phyloP scores from a whole-genome alignment of 2,888 invertebrate genomes.

The Spilarctia lutea region DNA sequence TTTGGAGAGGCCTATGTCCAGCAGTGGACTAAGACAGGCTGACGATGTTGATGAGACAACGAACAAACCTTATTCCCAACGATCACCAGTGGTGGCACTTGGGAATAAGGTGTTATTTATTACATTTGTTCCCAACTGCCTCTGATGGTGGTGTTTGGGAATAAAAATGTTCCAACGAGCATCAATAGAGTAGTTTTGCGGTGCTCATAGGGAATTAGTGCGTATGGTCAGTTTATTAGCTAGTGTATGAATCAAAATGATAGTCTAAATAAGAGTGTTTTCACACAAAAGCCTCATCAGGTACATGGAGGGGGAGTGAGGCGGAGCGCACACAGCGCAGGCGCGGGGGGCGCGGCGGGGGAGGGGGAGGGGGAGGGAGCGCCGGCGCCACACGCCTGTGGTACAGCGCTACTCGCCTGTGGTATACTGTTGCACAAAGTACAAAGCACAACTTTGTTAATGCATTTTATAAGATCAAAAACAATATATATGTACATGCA shows the following conservation, averaged over 20 bases:
- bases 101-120: too few relatives aligned
- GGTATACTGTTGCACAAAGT: not conserved
- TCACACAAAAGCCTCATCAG: constrained; percentile 35
- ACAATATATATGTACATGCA: not conserved
- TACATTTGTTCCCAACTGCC: too few relatives aligned
- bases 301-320: constrained; percentile 6
- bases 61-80: too few relatives aligned
- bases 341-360: not conserved
- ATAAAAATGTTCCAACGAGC: too few relatives aligned
- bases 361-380: not conserved
- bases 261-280: not conserved
- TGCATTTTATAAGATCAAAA: not conserved
- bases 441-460: not conserved
- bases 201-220: too few relatives aligned
- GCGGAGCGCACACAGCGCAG: not conserved
- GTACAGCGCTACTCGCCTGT: constrained; percentile 1
- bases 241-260: not conserved
- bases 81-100: too few relatives aligned
- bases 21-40: too few relatives aligned
- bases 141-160: too few relatives aligned
- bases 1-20: too few relatives aligned
- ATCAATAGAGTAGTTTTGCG: too few relatives aligned
- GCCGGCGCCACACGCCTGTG: constrained; percentile 4
- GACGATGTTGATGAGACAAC: too few relatives aligned
- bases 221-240: not conserved